Evolutionary conservation across 2,888 invertebrate genomes (phyloP), one percentile per base, ranked within the genome.

Genomic region (Cheilosia vulpina): DNA sequence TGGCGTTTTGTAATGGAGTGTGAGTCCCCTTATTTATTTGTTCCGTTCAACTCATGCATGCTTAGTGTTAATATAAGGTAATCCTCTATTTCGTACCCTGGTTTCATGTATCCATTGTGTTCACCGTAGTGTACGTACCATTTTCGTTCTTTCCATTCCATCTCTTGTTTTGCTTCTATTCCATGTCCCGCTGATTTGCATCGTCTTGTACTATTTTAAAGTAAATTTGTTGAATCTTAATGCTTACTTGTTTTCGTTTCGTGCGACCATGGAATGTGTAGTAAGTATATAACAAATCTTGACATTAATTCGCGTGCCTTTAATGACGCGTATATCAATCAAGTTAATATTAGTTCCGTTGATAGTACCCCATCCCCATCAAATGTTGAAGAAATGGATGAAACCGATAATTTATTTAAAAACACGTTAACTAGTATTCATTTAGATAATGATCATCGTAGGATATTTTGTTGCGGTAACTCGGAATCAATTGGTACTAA

Each of bases 311-410:
- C 69, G 87, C 88, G 88, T 87, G 87, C 88, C 71, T 89, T 89
- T 82, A 93, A 94, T 89, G 94, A 94, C 89, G 90, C 93, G 57
- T 91, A 91, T 50, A 94, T 94, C 93, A 89, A 92, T 3, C 93
- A 94, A 15, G 93, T 93, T 0, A 88, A 88, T 75, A 82, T 88
- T 85, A 88, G 65, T 71, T 94, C 93, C 93, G 92, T 83, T 93
- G 93, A 69, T 93, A 93, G 79, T 93, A 77, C 79, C 73, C 73
- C 84, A 75, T 78, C 81, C 72, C 85, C 76, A 71, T 82, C 87
- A 60, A 80, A 85, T 31, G 77, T 87, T 69, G 90, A 90, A 87
- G 88, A 89, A 62, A 92, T 92, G 92, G 92, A 92, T 87, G 92
- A 92, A 82, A 90, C 90, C 31, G 91, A 92, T 88, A 90, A 89